Evolutionary conservation across 2,888 invertebrate genomes (phyloP), one percentile per base, ranked within the genome.

Genomic region (Athripsodes cinereus): DNA sequence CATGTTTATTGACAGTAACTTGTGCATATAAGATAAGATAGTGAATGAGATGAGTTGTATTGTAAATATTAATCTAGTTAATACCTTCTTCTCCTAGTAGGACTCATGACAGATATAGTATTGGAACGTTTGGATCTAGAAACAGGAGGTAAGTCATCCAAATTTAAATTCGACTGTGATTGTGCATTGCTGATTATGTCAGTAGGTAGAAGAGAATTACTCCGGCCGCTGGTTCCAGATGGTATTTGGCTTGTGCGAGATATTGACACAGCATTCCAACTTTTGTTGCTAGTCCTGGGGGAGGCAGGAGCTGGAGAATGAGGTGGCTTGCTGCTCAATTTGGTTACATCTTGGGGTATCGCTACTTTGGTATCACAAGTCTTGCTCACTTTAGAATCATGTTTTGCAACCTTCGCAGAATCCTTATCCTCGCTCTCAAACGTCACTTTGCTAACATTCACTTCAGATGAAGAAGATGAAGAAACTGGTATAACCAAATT

Each of bases 91-190:
- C 60, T 76, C 52, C 85, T 74, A 10, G 84, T 83, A 51, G 88
- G 86, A 69, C 83, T 87, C 88, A 90, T 90, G 5, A 92, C 92
- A 8, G 92, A 92, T 69, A 94, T 92, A 52, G 94, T 94, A 71
- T 92, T 87, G 58, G 88, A 87, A 60, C 78, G 72, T 68, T 74
- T 74, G 68, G 78, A 77, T 69, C 78, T 73, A 64, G 75, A 81
- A 71, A 81, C 81, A 65, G 79, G 79, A 59, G 76, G 82, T 71
- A 76, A 75, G 72, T 80, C 80, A 66, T 81, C 75, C 11, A 69
- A 67, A 58, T 68, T 68, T 66, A 55, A 69, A 69, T 59, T 66
- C 67, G 5, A 66, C 66, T 55, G 67, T 65, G 51, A 69, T 68
- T 31, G 67, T 21, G 66, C 66, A 51, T 68, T 65, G 1, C 65